Evolutionary conservation across 2,888 invertebrate species (phyloP).

Genomic region (Ganaspis brasiliensis): DNA sequence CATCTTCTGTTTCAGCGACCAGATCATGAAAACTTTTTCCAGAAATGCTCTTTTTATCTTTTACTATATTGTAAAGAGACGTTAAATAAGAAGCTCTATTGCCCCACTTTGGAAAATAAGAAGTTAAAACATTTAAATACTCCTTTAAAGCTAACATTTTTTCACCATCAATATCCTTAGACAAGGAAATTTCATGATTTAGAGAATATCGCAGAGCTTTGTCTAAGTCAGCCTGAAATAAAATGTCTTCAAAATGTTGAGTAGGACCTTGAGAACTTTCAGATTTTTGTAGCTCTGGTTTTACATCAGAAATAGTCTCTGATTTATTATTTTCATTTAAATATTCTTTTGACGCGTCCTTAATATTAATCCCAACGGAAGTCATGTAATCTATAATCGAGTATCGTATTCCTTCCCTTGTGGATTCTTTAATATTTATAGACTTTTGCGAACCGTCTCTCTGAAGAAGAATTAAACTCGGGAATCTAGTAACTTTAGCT

Average conservation of each 20-base stretch:
- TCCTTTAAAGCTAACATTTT: slow-evolving; percentile 87
- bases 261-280: slow-evolving; percentile 52
- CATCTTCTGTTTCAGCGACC: slow-evolving; percentile 82
- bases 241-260: slow-evolving; percentile 62
- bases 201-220: slow-evolving; percentile 92
- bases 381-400: slow-evolving; percentile 83
- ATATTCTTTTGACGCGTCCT: background rate
- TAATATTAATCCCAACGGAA: slow-evolving; percentile 57
- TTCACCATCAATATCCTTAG: slow-evolving; percentile 87
- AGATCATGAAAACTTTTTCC: slow-evolving; percentile 85
- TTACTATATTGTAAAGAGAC: slow-evolving; percentile 83
- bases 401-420: slow-evolving; percentile 80
- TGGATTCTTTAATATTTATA: slow-evolving; percentile 80
- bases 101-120: slow-evolving; percentile 90
- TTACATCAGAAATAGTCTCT: background rate
- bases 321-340: slow-evolving; percentile 6
- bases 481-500: slow-evolving; percentile 82
- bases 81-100: slow-evolving; percentile 81
- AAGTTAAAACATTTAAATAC: slow-evolving; percentile 87
- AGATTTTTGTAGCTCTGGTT: background rate
- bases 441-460: slow-evolving; percentile 78
- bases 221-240: slow-evolving; percentile 94
- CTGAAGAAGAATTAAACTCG: slow-evolving; percentile 82
- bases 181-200: slow-evolving; percentile 90
- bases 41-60: slow-evolving; percentile 81